Base-by-base conservation (phyloP, 2,797 vertebrate species). In the Stomatorhinus walkeri region DNA sequence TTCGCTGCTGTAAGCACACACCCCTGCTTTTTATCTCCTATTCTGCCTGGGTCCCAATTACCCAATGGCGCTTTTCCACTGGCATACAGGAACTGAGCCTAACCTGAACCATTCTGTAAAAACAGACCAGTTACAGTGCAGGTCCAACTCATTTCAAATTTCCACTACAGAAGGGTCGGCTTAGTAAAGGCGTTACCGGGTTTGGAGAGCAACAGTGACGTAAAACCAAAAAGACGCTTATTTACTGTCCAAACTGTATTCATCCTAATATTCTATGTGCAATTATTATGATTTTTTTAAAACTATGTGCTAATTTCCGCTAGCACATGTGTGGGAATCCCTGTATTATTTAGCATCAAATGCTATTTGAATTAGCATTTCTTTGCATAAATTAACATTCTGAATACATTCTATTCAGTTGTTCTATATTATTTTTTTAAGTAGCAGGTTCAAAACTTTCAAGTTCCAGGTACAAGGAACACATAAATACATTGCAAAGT, bases 1-100 rank as follows among this genome's bases (percentile, higher is more conserved):
- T 61, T 61, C 0, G 59, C 59, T 61, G 59, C 22, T 61, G 59
- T 61, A 24, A 61, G 10, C 64, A 72, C 64, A 72, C 28, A 72
- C 12, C 4, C 28, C 64, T 72, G 64, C 64, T 16, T 72, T 72
- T 16, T 72, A 22, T 19, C 79, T 48, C 40, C 8, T 89, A 81
- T 87, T 49, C 87, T 91, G 89, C 87, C 72, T 88, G 91, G 92
- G 72, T 87, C 89, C 92, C 90, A 92, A 93, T 94, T 94, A 92
- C 91, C 87, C 90, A 90, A 93, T 89, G 89, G 84, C 87, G 91
- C 85, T 85, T 32, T 68, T 4, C 54, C 54, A 59, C 54, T 59
- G 54, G 54, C n/a, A 22, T 59, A 59, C 19, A n/a, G 1, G 64
- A 72, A 36, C 28, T 16, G 28, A 14, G 24, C 28, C 28, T 14